These are phyloP conservation scores for Acrossocheilus fasciatus DNA, from an alignment of 2,797 vertebrate species.

Conservation along the genomic window DNA sequence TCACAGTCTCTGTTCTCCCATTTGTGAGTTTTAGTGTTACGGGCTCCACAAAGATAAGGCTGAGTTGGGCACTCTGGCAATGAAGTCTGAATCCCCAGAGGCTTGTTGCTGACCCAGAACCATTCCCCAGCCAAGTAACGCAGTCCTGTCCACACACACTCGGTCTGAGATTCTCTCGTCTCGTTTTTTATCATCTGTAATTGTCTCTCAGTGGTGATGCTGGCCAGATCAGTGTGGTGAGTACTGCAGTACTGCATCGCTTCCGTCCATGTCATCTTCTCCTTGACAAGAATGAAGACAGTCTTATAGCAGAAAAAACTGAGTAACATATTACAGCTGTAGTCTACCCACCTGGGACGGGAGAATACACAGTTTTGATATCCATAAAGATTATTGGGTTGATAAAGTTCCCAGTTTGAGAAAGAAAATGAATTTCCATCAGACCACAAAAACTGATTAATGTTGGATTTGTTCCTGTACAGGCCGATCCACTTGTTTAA, in stretches of 20 bases:
- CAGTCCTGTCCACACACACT: constrained; percentile 35
- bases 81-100: not conserved
- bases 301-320: not conserved
- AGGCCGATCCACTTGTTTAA: too few species aligned
- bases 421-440: not conserved
- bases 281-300: constrained; percentile 14
- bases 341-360: not conserved
- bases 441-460: too few species aligned
- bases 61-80: constrained; percentile 27
- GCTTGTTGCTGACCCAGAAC: not conserved
- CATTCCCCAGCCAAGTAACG: constrained; percentile 3
- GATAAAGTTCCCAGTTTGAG: not conserved
- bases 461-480: too few species aligned
- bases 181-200: not conserved
- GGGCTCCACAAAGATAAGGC: constrained; percentile 35
- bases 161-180: not conserved
- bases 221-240: constrained; percentile 8
- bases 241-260: not conserved
- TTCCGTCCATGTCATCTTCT: constrained; percentile 43
- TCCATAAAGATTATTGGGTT: not conserved
- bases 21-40: not conserved
- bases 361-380: not conserved
- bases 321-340: accelerated
- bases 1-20: constrained; percentile 34
- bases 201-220: not conserved